Evolutionary conservation across 2,888 invertebrate genomes (phyloP).

Genomic region (Eupsilia transversa): DNA sequence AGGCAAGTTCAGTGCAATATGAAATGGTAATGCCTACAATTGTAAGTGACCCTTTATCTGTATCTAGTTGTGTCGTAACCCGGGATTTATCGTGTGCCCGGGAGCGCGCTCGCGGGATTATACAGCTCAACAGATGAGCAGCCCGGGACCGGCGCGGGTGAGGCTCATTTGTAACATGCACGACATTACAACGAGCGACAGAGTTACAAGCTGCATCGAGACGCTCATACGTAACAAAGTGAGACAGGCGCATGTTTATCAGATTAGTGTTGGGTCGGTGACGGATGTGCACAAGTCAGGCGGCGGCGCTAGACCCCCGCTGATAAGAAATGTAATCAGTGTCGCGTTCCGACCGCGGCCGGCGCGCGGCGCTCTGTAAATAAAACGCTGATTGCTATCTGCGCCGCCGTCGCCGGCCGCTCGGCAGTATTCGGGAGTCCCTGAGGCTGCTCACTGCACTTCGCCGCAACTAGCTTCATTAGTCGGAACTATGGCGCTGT

Average conservation of each 20-base stretch:
- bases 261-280: background rate
- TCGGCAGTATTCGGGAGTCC: background rate
- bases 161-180: background rate
- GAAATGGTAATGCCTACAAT: background rate
- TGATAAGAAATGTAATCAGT: slow-evolving; percentile 5
- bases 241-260: background rate
- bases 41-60: slow-evolving; percentile 7
- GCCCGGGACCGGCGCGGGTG: background rate
- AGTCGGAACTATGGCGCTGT: too few species aligned
- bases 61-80: slow-evolving; percentile 14
- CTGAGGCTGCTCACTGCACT: background rate
- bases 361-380: background rate
- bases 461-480: too few species aligned
- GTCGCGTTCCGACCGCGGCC: background rate
- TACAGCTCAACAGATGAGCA: slow-evolving; percentile 36
- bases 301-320: background rate
- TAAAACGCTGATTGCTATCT: background rate
- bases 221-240: background rate
- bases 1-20: background rate
- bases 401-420: background rate
- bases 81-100: slow-evolving; percentile 2
- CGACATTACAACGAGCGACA: background rate
- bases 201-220: background rate
- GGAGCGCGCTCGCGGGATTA: slow-evolving; percentile 30
- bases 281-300: background rate